These are phyloP conservation scores for Podarcis siculus DNA, from an alignment of 2,797 vertebrate genomes.

Conservation along the genomic window DNA sequence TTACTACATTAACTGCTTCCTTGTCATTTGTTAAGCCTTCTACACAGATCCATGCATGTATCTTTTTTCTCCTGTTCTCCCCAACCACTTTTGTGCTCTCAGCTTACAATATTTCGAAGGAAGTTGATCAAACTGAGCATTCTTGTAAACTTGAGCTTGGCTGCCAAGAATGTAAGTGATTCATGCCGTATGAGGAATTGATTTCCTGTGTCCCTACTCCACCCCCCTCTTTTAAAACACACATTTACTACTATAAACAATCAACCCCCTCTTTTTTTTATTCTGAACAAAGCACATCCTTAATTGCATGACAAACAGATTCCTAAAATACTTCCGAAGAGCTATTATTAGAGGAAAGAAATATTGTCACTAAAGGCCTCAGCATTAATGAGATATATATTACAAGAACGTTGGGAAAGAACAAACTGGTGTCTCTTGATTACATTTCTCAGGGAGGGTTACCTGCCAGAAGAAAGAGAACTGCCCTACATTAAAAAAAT, in stretches of 20 bases:
- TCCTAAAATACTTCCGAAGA: slow-evolving; percentile 64
- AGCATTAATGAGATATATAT: slow-evolving; percentile 37
- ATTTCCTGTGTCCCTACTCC: slow-evolving; percentile 35
- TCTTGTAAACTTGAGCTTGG: slow-evolving; percentile 66
- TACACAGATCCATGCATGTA: slow-evolving; percentile 39
- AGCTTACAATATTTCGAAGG: slow-evolving; percentile 66
- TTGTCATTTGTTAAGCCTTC: slow-evolving; percentile 59
- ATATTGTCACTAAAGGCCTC: slow-evolving; percentile 54
- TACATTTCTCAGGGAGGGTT: slow-evolving; percentile 45
- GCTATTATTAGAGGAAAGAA: slow-evolving; percentile 64
- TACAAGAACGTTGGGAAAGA: slow-evolving; percentile 31
- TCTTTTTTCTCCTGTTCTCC: slow-evolving; percentile 48
- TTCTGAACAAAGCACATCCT: slow-evolving; percentile 54
- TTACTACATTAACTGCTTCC: slow-evolving; percentile 61
- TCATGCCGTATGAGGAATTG: slow-evolving; percentile 68
- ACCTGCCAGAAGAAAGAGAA: slow-evolving; percentile 33
- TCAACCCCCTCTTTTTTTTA: slow-evolving; percentile 44
- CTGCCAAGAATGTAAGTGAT: slow-evolving; percentile 75
- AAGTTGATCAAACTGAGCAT: slow-evolving; percentile 74
- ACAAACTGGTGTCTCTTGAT: slow-evolving; percentile 39
- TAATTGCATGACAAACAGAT: slow-evolving; percentile 60
- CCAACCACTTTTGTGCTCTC: slow-evolving; percentile 38
- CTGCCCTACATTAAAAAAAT: neutral
- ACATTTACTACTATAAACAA: slow-evolving; percentile 65
- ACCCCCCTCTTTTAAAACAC: slow-evolving; percentile 49